phyloP scores from a whole-genome alignment of 2,113 vertebrate species.

The Glaucidium brasilianum region DNA sequence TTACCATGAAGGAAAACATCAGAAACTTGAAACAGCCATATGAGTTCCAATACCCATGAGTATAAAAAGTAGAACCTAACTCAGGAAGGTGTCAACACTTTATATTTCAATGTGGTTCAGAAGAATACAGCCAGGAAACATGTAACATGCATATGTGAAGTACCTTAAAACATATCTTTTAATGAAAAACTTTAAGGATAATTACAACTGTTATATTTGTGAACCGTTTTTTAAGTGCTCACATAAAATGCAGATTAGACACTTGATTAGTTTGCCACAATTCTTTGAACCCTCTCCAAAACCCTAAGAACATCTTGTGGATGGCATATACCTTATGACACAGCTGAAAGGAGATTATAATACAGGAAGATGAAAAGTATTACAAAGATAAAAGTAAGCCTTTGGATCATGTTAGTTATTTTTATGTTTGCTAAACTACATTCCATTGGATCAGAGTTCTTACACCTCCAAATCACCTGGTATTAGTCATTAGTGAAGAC shows the following conservation, averaged over 20 bases:
- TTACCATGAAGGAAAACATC: background rate
- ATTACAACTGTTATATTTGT: background rate
- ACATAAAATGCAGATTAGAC: background rate
- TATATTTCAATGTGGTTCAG: background rate
- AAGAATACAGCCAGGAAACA: background rate
- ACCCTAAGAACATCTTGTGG: background rate
- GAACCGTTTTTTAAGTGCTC: background rate
- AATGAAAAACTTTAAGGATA: background rate
- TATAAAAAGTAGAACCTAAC: background rate
- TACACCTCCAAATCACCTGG: background rate
- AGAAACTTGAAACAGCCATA: background rate
- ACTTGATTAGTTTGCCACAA: background rate
- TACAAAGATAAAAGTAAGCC: background rate
- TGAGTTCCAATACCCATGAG: background rate
- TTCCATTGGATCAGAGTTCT: background rate
- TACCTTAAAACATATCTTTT: background rate
- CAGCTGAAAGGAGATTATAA: background rate
- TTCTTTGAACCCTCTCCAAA: background rate
- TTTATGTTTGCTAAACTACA: background rate
- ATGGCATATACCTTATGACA: background rate
- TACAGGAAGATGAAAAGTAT: background rate
- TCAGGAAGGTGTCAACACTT: background rate
- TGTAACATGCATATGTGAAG: background rate
- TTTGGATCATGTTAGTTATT: background rate
- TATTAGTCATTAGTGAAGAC: background rate